Base-by-base conservation (phyloP, 2,113 vertebrate genomes). In the Anas platyrhynchos region DNA sequence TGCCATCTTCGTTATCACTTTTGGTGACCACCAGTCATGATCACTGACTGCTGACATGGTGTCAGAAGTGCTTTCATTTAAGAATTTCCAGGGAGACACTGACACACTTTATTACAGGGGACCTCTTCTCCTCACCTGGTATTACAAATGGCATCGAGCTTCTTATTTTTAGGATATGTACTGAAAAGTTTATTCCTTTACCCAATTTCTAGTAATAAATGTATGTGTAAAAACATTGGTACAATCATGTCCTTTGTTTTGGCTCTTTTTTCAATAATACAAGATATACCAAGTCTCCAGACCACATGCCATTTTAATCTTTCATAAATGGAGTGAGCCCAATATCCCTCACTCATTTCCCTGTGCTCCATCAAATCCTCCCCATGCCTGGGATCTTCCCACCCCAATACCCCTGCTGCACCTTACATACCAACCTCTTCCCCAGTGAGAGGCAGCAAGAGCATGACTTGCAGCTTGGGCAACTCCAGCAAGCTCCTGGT, bases 301-400 rank as follows among this genome's bases (percentile, higher is more conserved):
- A 69, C 1, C 32, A 59, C 36, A 86, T 21, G 15, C 14, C 32
- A 50, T 86, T 86, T 88, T 78, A 38, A 43, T 72, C 32, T 83
- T 86, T 78, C 48, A 78, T 25, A 89, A 89, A 78, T 31, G 20
- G 43, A 90, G 34, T 7, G 50, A 66, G 11, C 3, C 7, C n/a
- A 17, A 61, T 5, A 13, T 0, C 0, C 4, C 7, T 3, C 44
- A 74, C 10, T 25, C 66, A 7, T 63, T 77, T 83, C 46, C 11
- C 46, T 61, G 4, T 0, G 1, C 13, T 66, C 13, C 9, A 11
- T 52, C 20, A 22, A 16, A 88, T 62, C 34, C 15, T 80, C 23
- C 11, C 18, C 16, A 43, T 0, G 3, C 5, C 22, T 66, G 68
- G n/a, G 21, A 76, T 18, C 4, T 86, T 77, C 26, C 22, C 16